phyloP scores from a whole-genome alignment of 2,888 invertebrate species.

The Cheilosia soror region DNA sequence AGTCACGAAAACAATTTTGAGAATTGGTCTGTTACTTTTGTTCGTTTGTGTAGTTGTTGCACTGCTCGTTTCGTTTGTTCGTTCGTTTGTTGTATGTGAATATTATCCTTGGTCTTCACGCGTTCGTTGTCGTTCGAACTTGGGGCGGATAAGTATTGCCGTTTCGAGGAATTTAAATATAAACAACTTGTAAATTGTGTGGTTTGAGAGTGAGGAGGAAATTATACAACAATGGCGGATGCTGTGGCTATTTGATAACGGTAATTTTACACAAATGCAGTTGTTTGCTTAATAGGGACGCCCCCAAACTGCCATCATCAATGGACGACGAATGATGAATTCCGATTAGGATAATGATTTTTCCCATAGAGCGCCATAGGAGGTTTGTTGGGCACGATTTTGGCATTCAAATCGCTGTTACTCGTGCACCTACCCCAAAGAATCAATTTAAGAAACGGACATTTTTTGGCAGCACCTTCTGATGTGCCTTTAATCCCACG shows the following conservation, averaged over 20 bases:
- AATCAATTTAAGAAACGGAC: slow-evolving; percentile 62
- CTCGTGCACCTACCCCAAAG: slow-evolving; percentile 1
- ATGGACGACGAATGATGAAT: slow-evolving; percentile 64
- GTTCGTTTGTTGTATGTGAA: slow-evolving; percentile 53
- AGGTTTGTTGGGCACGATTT: slow-evolving; percentile 21
- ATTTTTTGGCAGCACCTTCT: slow-evolving; percentile 63
- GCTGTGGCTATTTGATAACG: slow-evolving; percentile 59
- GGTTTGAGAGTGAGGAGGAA: slow-evolving; percentile 42
- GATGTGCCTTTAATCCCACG: slow-evolving; percentile 51
- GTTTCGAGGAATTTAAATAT: slow-evolving; percentile 67
- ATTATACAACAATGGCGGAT: slow-evolving; percentile 50
- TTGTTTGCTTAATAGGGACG: slow-evolving; percentile 55
- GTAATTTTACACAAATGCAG: slow-evolving; percentile 68
- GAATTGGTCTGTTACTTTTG: slow-evolving; percentile 81
- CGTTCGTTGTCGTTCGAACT: slow-evolving; percentile 37
- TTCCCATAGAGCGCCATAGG: background rate
- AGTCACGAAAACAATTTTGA: slow-evolving; percentile 84
- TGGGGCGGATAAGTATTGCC: slow-evolving; percentile 25
- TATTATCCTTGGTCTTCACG: slow-evolving; percentile 47
- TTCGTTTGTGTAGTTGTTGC: slow-evolving; percentile 74
- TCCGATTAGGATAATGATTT: slow-evolving; percentile 65
- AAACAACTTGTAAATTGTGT: slow-evolving; percentile 74
- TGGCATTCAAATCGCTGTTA: slow-evolving; percentile 55
- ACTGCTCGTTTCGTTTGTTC: slow-evolving; percentile 43
- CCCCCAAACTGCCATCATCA: background rate